A percentile compares a stretch with the other conserved stretches of the same genome.
Evolutionary conservation across 2,113 vertebrate genomes (phyloP).

Genomic region (Salvelinus sp.): DNA sequence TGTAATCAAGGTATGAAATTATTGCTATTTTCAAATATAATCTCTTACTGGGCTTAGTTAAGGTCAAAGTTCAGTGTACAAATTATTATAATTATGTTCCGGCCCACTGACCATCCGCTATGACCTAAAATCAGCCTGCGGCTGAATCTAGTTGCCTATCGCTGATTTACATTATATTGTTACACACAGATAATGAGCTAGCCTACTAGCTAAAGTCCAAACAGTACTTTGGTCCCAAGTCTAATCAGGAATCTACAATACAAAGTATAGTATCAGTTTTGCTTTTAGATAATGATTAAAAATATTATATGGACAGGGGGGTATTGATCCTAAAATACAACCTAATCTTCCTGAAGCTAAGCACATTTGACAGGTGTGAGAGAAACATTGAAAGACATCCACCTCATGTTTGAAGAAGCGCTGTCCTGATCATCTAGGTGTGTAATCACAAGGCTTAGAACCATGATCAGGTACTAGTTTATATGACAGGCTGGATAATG

Average conservation of each 20-base stretch:
- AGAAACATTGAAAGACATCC: conserved; percentile 48
- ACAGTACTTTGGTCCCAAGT: neutral
- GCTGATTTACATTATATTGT: neutral
- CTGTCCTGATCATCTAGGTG: conserved; percentile 55
- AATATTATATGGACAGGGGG: too few species aligned
- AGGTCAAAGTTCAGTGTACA: too few species aligned
- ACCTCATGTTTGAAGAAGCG: conserved; percentile 54
- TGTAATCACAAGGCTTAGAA: conserved; percentile 37
- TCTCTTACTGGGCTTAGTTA: too few species aligned
- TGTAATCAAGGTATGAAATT: too few species aligned
- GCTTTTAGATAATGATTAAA: too few species aligned
- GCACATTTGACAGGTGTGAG: conserved; percentile 64
- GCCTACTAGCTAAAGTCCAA: conserved; percentile 45
- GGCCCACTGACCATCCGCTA: too few species aligned
- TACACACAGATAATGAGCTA: conserved; percentile 39
- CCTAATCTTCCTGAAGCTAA: conserved; percentile 47
- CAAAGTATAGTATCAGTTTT: too few species aligned
- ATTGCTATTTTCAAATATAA: too few species aligned
- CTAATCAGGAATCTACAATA: neutral
- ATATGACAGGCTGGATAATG: neutral
- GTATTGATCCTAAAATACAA: neutral
- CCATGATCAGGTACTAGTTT: conserved; percentile 7
- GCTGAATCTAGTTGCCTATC: too few species aligned
- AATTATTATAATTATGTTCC: too few species aligned
- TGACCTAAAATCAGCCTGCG: too few species aligned